phyloP scores from a whole-genome alignment of 2,797 vertebrate species.

The Delichon dasypus region DNA sequence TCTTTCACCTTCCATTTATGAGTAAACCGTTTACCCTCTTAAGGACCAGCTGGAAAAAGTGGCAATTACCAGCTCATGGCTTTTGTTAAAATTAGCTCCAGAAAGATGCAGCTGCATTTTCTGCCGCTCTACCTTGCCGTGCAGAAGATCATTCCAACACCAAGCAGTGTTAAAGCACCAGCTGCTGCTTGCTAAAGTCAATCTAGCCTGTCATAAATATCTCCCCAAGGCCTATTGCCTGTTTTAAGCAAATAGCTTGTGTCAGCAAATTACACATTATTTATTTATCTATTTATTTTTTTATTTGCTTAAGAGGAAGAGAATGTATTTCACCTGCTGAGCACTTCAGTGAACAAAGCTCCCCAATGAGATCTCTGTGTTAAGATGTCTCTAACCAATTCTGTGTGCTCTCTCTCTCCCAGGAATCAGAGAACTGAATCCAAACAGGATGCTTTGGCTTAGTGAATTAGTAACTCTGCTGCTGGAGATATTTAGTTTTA shows the following conservation, averaged over 20 bases:
- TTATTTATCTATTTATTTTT: constrained; percentile 33
- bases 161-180: constrained; percentile 31
- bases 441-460: not conserved
- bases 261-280: constrained; percentile 36
- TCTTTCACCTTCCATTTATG: not conserved
- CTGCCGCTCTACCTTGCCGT: constrained; percentile 18
- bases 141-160: constrained; percentile 17
- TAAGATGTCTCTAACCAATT: not conserved
- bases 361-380: not conserved
- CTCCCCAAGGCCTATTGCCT: constrained; percentile 31
- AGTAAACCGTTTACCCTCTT: constrained; percentile 25
- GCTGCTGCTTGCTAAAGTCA: constrained; percentile 56
- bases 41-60: constrained; percentile 43
- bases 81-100: constrained; percentile 40
- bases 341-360: not conserved
- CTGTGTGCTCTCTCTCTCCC: not conserved
- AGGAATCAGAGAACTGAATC: not conserved
- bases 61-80: constrained; percentile 32
- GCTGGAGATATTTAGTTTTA: not conserved
- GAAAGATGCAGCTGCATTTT: constrained; percentile 55
- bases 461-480: not conserved
- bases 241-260: constrained; percentile 42
- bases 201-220: constrained; percentile 22
- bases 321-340: not conserved
- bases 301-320: not conserved